Percentiles rank a stretch among this genome's conserved stretches.
Conservation (phyloP, 2,113 vertebrate species). For the Sinocyclocheilus maitianheensis region DNA sequence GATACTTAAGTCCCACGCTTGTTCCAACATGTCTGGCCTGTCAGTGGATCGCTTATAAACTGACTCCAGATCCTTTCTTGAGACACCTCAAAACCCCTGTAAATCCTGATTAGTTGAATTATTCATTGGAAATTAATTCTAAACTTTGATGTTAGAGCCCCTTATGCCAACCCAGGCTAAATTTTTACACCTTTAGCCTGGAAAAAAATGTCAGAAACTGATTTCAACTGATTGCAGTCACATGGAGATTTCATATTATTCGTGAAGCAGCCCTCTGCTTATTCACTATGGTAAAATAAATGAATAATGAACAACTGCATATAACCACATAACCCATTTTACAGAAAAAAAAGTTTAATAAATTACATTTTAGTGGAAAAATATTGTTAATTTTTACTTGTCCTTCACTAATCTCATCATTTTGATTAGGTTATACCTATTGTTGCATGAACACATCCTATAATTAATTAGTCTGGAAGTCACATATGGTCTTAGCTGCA, state of each 20-base stretch:
- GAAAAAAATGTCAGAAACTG: neutral
- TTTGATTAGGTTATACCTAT: neutral
- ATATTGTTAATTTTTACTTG: neutral
- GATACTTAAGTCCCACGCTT: neutral
- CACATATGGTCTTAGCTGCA: neutral
- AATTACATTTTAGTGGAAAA: neutral
- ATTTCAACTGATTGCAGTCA: neutral
- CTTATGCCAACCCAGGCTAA: neutral
- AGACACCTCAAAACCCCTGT: neutral
- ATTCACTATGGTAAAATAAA: no score
- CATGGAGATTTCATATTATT: no score
- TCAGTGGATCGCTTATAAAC: neutral
- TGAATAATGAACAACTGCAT: no score
- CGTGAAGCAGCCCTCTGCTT: no score
- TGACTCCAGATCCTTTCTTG: neutral
- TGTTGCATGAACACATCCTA: no score
- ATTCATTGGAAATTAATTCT: neutral
- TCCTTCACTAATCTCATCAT: neutral
- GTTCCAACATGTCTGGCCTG: conserved; percentile 5
- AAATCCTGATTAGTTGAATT: neutral
- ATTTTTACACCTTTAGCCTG: neutral
- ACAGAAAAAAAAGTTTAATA: no score
- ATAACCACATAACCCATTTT: no score
- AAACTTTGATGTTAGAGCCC: neutral
- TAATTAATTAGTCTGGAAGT: neutral